phyloP scores from a whole-genome alignment of 2,113 vertebrate species.

The Sclerurus mexicanus region DNA sequence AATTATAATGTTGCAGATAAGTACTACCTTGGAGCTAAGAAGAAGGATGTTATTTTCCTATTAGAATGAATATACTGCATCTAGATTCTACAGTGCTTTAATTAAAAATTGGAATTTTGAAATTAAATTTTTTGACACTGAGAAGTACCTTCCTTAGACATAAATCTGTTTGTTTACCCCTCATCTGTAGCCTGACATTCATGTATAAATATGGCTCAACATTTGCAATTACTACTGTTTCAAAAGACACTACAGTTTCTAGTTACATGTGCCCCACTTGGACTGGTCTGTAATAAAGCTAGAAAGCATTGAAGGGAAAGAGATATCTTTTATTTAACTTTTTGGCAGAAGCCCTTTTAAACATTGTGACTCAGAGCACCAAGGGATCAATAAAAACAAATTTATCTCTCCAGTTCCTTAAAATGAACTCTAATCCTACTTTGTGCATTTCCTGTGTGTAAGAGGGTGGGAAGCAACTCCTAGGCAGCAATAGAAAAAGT shows the following conservation, averaged over 20 bases:
- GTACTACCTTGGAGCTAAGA: background rate
- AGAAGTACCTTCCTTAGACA: background rate
- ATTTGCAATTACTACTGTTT: background rate
- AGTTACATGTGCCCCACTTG: background rate
- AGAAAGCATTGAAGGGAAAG: slow-evolving; percentile 10
- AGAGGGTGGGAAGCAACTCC: background rate
- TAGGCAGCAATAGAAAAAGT: background rate
- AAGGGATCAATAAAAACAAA: slow-evolving; percentile 53
- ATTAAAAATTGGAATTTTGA: background rate
- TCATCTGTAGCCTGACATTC: background rate
- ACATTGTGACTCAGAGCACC: slow-evolving; percentile 39
- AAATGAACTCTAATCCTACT: slow-evolving; percentile 23
- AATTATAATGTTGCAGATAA: background rate
- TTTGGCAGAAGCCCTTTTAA: slow-evolving; percentile 9
- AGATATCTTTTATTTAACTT: background rate
- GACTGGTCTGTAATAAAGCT: background rate
- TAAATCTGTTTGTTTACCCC: background rate
- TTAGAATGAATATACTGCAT: background rate
- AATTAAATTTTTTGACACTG: background rate
- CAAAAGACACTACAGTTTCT: background rate
- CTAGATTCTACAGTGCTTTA: background rate
- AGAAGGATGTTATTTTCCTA: rapidly evolving
- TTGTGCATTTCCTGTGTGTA: slow-evolving; percentile 28
- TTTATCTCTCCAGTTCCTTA: slow-evolving; percentile 44
- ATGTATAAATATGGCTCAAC: background rate